These are phyloP conservation scores for Neolamprologus fasciatus DNA, from an alignment of 2,113 vertebrate species.

Conservation along the genomic window DNA sequence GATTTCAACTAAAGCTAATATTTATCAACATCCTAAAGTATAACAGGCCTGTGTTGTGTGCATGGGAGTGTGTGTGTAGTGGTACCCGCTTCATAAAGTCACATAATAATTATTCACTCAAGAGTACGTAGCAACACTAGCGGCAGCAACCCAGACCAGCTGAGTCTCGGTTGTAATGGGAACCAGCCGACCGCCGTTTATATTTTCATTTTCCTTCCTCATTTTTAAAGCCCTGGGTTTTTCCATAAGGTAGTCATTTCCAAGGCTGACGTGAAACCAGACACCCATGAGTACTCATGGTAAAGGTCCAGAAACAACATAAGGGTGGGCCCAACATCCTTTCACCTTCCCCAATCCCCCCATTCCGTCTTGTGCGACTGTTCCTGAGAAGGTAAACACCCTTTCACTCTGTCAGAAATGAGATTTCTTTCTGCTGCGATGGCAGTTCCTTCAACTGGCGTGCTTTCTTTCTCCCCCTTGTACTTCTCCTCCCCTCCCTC, in stretches of 20 bases:
- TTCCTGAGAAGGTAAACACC: constrained; percentile 58
- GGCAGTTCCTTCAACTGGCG: constrained; percentile 40
- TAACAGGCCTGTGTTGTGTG: background rate
- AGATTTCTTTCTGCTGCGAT: constrained; percentile 55
- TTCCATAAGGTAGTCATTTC: constrained; percentile 58
- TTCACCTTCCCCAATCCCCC: constrained; percentile 42
- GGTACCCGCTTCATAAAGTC: background rate
- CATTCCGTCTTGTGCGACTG: constrained; percentile 8
- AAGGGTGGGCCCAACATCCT: constrained; percentile 29
- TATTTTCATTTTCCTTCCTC: constrained; percentile 40
- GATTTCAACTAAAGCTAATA: constrained; percentile 39
- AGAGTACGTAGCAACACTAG: background rate
- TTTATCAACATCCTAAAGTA: constrained; percentile 9
- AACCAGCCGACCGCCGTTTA: constrained; percentile 44
- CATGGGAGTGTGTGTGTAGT: background rate
- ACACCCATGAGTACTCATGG: constrained; percentile 45
- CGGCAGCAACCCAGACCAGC: constrained; percentile 3
- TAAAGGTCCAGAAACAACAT: constrained; percentile 66
- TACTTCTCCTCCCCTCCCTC: constrained; percentile 12
- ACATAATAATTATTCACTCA: constrained; percentile 15
- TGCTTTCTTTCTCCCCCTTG: constrained; percentile 17
- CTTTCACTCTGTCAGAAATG: constrained; percentile 34
- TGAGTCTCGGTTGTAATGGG: constrained; percentile 28
- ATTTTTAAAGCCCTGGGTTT: constrained; percentile 41
- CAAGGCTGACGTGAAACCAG: constrained; percentile 59